Evolutionary conservation across 2,888 invertebrate genomes (phyloP).

Genomic region (Brenthis ino): DNA sequence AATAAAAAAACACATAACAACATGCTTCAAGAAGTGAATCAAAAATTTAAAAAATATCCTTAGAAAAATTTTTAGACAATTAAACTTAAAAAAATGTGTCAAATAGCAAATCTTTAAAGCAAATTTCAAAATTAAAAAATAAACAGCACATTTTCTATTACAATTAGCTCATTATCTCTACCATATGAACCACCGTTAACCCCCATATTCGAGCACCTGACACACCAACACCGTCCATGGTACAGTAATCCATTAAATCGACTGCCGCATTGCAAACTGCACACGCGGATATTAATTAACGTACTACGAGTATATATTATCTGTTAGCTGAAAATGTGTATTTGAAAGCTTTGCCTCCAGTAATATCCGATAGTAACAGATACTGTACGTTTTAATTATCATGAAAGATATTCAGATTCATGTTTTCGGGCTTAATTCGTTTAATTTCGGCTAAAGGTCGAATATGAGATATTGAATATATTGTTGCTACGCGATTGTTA

Average conservation of each 20-base stretch:
- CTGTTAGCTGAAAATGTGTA: conserved; percentile 31
- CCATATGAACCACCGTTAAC: too few relatives aligned
- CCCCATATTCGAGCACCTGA: too few relatives aligned
- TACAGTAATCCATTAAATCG: conserved; percentile 3
- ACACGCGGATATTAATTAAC: conserved; percentile 25
- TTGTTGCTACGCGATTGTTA: background rate
- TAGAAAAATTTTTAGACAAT: too few relatives aligned
- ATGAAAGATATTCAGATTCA: conserved; percentile 12
- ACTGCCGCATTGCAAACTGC: conserved; percentile 29
- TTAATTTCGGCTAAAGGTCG: conserved; percentile 4
- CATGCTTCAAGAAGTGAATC: too few relatives aligned
- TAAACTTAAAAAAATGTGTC: too few relatives aligned
- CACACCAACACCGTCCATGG: background rate
- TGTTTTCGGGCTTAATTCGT: conserved; percentile 12
- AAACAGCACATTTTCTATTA: too few relatives aligned
- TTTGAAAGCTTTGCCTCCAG: conserved; percentile 30
- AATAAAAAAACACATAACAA: too few relatives aligned
- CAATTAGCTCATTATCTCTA: too few relatives aligned
- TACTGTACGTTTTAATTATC: conserved; percentile 22
- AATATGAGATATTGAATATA: background rate
- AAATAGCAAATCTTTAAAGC: too few relatives aligned
- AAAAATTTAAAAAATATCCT: too few relatives aligned
- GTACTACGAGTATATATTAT: conserved; percentile 26
- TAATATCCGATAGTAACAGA: conserved; percentile 12
- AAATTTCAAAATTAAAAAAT: too few relatives aligned